phyloP scores from a whole-genome alignment of 2,113 vertebrate genomes.

The Cynoglossus semilaevis region DNA sequence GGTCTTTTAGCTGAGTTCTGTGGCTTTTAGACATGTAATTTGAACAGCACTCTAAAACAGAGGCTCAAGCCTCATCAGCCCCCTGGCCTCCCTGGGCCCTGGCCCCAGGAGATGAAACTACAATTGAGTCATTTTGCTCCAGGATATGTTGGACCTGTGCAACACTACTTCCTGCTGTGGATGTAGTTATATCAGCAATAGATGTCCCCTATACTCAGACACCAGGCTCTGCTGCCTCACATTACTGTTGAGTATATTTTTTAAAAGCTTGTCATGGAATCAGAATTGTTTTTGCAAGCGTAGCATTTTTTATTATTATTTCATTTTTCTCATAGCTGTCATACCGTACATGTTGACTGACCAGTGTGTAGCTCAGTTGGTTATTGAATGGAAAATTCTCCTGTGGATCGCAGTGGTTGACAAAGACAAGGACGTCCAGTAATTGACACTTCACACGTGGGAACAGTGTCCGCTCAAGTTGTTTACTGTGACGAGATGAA shows the following conservation, averaged over 20 bases:
- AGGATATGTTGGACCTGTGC: background rate
- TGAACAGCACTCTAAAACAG: background rate
- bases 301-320: background rate
- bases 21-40: background rate
- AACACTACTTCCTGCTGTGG: background rate
- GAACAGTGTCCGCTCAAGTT: no score
- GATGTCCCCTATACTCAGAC: background rate
- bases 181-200: slow-evolving; percentile 1
- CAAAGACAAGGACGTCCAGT: no score
- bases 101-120: background rate
- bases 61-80: background rate
- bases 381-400: no score
- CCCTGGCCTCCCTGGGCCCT: background rate
- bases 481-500: no score
- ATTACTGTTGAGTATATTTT: background rate
- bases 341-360: background rate
- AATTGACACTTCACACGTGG: no score
- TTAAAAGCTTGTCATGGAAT: background rate
- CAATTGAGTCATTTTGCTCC: background rate
- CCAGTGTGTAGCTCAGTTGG: no score
- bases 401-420: no score
- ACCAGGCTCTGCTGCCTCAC: no score
- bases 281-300: no score
- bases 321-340: no score
- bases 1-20: background rate